Evolutionary conservation across 2,888 invertebrate genomes (phyloP).

Genomic region (Nomada fabriciana): DNA sequence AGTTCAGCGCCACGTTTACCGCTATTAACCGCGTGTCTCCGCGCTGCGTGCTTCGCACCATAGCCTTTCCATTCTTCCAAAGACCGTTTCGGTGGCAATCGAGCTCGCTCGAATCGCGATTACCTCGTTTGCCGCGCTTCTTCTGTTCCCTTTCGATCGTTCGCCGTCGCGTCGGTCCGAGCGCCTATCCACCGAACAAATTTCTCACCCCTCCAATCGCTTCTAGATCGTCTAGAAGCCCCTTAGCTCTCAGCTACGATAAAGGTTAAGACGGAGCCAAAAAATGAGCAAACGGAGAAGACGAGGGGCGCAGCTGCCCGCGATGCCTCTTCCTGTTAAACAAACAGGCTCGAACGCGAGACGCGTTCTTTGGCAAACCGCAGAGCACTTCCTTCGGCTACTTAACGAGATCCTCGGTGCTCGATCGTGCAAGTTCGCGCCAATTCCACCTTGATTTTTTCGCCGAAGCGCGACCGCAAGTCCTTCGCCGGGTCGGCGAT

Average conservation of each 20-base stretch:
- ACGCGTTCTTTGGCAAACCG: constrained; percentile 70
- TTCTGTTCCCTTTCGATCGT: neutral
- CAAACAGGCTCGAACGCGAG: constrained; percentile 65
- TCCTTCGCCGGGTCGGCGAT: constrained; percentile 48
- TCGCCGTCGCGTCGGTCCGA: neutral
- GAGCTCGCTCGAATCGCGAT: neutral
- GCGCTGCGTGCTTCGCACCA: constrained; percentile 10
- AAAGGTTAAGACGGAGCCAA: constrained; percentile 1
- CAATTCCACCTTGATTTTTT: constrained; percentile 73
- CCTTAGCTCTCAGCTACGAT: neutral
- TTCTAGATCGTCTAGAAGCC: neutral
- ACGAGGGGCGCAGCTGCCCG: constrained; percentile 29
- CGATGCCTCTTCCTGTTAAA: constrained; percentile 60
- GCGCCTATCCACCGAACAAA: neutral
- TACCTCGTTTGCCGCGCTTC: neutral
- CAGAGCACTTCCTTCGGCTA: constrained; percentile 70
- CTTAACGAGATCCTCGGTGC: constrained; percentile 74
- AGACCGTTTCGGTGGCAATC: constrained; percentile 12
- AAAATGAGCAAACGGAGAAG: constrained; percentile 1
- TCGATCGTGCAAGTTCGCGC: constrained; percentile 74
- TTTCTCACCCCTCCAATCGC: neutral
- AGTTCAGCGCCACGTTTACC: constrained; percentile 71
- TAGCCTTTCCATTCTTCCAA: neutral
- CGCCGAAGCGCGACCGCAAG: constrained; percentile 71
- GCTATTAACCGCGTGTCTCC: constrained; percentile 72